Percentiles rank a stretch among this genome's conserved stretches.
Evolutionary conservation across 2,888 invertebrate genomes (phyloP).

Genomic region (Adineta ricciae): DNA sequence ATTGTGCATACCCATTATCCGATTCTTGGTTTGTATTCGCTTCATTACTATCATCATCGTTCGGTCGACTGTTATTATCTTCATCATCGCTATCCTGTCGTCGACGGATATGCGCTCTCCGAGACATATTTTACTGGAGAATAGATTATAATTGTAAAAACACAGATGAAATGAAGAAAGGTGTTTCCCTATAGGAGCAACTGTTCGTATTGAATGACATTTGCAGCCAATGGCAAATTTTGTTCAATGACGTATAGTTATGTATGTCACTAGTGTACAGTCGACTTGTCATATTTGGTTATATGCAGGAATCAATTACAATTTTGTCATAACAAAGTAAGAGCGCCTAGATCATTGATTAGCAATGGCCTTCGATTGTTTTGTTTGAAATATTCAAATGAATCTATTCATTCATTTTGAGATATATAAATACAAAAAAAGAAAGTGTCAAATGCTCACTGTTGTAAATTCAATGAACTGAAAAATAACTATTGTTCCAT

Average conservation of each 20-base stretch:
- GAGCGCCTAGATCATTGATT: no score
- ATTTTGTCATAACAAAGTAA: no score
- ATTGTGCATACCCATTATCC: background rate
- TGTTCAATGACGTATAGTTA: background rate
- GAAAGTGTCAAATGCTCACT: background rate
- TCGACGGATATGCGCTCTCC: slow-evolving; percentile 8
- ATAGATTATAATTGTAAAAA: background rate
- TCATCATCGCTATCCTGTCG: background rate
- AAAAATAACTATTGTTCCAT: background rate
- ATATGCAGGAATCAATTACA: no score
- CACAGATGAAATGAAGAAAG: background rate
- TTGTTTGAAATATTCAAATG: no score
- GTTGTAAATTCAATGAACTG: background rate
- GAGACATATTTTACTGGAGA: background rate
- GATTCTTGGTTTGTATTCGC: background rate
- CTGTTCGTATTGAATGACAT: background rate
- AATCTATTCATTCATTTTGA: no score
- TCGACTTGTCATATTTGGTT: background rate
- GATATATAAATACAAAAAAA: background rate
- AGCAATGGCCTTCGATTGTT: no score
- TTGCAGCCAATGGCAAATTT: background rate
- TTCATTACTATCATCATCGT: background rate
- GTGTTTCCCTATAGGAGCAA: no score
- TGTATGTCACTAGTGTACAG: background rate
- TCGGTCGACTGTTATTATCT: background rate